A percentile compares a stretch with the other conserved stretches of the same genome.
Conservation (phyloP, 1,140 invertebrate species). For the Harlomillsia oculata region DNA sequence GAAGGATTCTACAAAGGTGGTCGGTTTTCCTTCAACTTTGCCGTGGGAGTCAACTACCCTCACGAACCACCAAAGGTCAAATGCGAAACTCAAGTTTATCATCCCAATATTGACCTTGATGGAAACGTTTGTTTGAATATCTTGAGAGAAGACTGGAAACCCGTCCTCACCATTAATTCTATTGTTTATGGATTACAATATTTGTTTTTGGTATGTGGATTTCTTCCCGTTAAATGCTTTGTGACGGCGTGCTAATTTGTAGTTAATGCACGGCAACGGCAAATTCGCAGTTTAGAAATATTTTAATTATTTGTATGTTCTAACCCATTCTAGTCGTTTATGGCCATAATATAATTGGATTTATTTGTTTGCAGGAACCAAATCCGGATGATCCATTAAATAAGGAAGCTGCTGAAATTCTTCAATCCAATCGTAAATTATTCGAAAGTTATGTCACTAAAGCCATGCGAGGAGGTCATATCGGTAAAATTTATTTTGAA, state of each 20-base stretch:
- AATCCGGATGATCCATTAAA: conserved; percentile 98
- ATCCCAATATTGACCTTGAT: conserved; percentile 90
- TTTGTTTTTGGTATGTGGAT: conserved; percentile 75
- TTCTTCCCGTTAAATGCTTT: neutral
- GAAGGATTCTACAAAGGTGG: conserved; percentile 94
- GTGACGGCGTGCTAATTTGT: neutral
- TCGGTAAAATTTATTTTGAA: conserved; percentile 87
- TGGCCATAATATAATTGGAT: no score
- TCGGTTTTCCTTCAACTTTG: conserved; percentile 92
- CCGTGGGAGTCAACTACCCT: conserved; percentile 92
- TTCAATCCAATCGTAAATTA: conserved; percentile 82
- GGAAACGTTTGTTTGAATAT: conserved; percentile 93
- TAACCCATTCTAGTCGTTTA: neutral
- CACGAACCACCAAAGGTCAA: conserved; percentile 94
- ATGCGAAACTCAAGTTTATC: conserved; percentile 87
- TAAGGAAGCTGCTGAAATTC: conserved; percentile 96
- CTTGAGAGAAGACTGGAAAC: conserved; percentile 96
- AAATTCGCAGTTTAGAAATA: no score
- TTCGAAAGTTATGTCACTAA: conserved; percentile 95
- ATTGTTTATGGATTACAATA: conserved; percentile 97
- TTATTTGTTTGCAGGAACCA: conserved; percentile 63
- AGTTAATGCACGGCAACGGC: neutral
- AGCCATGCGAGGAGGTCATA: conserved; percentile 88
- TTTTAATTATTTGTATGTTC: neutral
- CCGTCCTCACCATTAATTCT: conserved; percentile 93